Evolutionary conservation across 2,797 vertebrate genomes (phyloP), one percentile per base, ranked within the genome.

Genomic region (Halcyon chelicuti): DNA sequence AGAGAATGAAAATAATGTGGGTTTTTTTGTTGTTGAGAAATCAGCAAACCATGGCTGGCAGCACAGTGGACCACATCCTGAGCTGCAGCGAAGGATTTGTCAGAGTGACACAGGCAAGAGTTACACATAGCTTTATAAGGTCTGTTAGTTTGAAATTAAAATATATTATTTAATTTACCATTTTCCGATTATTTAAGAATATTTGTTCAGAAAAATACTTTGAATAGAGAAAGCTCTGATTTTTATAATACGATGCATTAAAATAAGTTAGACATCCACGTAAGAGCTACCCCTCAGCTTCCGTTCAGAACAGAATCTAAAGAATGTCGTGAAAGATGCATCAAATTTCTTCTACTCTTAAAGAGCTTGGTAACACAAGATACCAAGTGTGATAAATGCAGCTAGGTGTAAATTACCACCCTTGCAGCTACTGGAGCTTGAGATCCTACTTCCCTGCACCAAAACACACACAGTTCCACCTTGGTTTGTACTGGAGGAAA

Each of bases 301-400:
- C 39, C 76, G 0, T 78, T 81, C 47, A 37, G 55, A 92, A 18
- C 7, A 68, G 35, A 90, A 75, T 49, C 39, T 88, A 71, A 90
- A 76, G 39, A 78, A 84, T 23, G 14, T 29, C 40, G 54, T 14
- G 6, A 62, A 91, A 89, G 25, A 92, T 58, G 25, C 91, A 73
- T 80, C 61, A 46, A 5, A 66, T 82, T 86, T 77, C 57, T 92
- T 78, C 68, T 89, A 39, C 42, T 65, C 63, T 85, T 89, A 61
- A 87, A 89, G 67, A 71, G 65, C 61, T 86, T 90, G 79, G 61
- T 92, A 93, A 47, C 67, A 54, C 81, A 80, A 91, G 51, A 80
- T 83, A 39, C 51, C 31, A 71, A 91, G 25, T 44, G 54, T 91
- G 63, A 91, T 78, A 95, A 85, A 85, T 46, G 39, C 40, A 89